Evolutionary conservation across 1,140 invertebrate species (phyloP), one percentile per base, ranked within the genome.

Genomic region (Musca vetustissima): DNA sequence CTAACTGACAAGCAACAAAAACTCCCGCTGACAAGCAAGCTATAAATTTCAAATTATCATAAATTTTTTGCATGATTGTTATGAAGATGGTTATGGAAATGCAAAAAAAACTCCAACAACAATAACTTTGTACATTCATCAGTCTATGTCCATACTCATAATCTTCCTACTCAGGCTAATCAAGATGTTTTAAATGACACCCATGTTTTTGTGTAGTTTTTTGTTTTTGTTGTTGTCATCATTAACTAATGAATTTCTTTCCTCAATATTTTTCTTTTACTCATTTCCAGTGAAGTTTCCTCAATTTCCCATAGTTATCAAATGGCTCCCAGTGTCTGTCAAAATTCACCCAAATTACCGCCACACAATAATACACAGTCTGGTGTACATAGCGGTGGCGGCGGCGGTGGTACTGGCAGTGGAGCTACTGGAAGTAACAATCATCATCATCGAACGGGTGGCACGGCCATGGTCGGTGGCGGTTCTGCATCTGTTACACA

Each of bases 281-380:
- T 11, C 28, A 32, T 59, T 61, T 61, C 14, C 28, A 61, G 57
- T 43, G 57, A 61, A 43, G 32, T 61, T 61, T 61, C 57, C 17
- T 61, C 57, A 19, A 61, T 61, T 61, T 61, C 57, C 57, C 57
- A 61, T 61, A 61, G 68, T 15, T 72, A 70, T 67, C 66, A 70
- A 64, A 82, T 82, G 80, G 80, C 80, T 66, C 80, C 80, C 57
- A 82, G 80, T 67, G 75, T 78, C 32, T 80, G 78, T 72, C 75
- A 77, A 67, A 73, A 68, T 13, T 73, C 75, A 61, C 69, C 74
- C 49, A 76, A 80, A 64, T 61, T 80, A 73, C 67, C 48, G 52
- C 67, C 48, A 50, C 24, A n/a, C 8, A 49, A 69, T 43, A 52
- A 59, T n/a, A 68, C 9, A 61, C 57, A 61, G 36, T 53, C 65